Conservation (phyloP, 2,113 vertebrate genomes). For the Lycaon pictus region DNA sequence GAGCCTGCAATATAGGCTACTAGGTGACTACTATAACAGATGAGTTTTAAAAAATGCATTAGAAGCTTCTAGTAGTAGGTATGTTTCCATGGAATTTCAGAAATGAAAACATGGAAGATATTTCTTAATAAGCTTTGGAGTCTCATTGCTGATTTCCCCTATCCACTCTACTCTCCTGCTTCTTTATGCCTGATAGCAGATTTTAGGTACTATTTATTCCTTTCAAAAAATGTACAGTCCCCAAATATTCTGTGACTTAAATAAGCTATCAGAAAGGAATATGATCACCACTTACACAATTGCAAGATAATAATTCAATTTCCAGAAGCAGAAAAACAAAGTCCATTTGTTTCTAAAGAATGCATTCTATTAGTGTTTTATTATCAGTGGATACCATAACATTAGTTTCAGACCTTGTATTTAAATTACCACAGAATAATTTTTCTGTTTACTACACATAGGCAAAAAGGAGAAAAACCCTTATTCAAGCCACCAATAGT, state of each 20-base stretch:
- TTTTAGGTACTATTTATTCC: constrained; percentile 21
- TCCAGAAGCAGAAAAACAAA: constrained; percentile 22
- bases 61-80: background rate
- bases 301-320: constrained; percentile 35
- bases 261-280: constrained; percentile 38
- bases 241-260: constrained; percentile 42
- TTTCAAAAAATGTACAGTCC: background rate
- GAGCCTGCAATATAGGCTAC: background rate
- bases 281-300: constrained; percentile 26
- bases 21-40: background rate
- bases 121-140: background rate
- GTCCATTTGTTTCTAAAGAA: constrained; percentile 29
- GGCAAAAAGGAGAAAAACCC: background rate
- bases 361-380: constrained; percentile 6
- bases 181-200: background rate
- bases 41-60: constrained; percentile 33
- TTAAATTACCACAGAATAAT: constrained; percentile 55
- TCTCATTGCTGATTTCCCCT: background rate
- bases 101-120: constrained; percentile 8
- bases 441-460: background rate
- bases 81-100: constrained; percentile 16
- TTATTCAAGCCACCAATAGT: background rate
- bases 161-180: background rate
- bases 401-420: background rate
- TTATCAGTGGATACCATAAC: background rate